These are phyloP conservation scores for Holacanthus passer DNA, from an alignment of 2,113 vertebrate species.

Conservation along the genomic window DNA sequence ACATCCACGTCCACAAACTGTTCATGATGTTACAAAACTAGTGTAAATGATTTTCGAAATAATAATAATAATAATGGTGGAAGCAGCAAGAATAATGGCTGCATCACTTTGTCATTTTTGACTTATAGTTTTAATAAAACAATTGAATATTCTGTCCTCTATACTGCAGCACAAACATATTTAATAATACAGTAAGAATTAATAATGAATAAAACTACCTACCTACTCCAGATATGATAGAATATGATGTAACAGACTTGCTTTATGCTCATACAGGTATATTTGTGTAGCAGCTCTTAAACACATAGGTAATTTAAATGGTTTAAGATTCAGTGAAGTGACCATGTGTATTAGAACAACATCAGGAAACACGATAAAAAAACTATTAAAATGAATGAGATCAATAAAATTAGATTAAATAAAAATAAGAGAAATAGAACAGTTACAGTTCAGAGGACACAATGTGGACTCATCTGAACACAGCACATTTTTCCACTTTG, in stretches of 20 bases:
- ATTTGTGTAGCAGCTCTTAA: not conserved
- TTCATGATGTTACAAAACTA: not conserved
- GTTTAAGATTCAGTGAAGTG: not conserved
- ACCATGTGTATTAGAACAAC: not conserved
- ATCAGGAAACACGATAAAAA: not conserved
- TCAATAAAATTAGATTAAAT: no score
- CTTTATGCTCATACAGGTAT: not conserved
- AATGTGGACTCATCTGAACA: no score
- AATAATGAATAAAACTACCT: not conserved
- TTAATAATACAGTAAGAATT: not conserved
- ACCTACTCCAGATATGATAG: not conserved
- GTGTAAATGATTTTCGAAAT: not conserved
- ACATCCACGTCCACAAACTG: not conserved
- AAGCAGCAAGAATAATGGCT: not conserved
- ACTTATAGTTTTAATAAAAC: not conserved
- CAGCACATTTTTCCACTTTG: no score
- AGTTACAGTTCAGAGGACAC: not conserved
- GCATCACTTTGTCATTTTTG: no score
- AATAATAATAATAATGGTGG: not conserved
- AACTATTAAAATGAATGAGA: no score
- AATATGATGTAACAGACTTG: no score
- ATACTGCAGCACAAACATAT: not conserved
- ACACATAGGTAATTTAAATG: no score
- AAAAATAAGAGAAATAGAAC: no score
- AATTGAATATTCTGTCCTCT: not conserved